Base-by-base conservation (phyloP, 1,140 invertebrate species). In the Gonatopus flavifemur region DNA sequence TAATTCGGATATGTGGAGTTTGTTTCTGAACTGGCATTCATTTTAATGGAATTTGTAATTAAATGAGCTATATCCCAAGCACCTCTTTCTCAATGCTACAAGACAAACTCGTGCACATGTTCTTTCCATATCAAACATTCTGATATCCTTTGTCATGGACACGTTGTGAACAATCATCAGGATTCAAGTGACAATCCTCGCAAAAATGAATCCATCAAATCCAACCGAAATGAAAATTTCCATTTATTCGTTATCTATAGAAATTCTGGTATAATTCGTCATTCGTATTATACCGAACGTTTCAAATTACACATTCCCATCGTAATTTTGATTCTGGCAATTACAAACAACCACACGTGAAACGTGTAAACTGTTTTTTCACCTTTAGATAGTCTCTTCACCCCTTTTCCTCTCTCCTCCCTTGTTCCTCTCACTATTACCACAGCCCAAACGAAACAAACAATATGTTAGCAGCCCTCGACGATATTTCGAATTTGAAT, bases 401-500 rank as follows among this genome's bases (percentile, higher is more conserved):
- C 54, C 59, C 59, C 57, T 28, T 12, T 28, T 12, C 12, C 25
- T 28, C 25, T 28, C 25, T 28, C 25, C 12, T 13, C 32, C 15
- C 32, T 33, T 15, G 10, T 9, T 33, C n/a, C 57, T 53, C 58
- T 62, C 58, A 57, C 59, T 62, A 61, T 61, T 64, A 55, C 65
- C 59, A 53, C 52, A 57, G 49, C 46, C 55, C 69, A 73, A 76
- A 75, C 73, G 74, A 77, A 76, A 78, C 76, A 78, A 78, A 78
- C 74, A 78, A 78, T 78, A 78, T 78, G 74, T 78, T 74, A 78
- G 74, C 73, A 69, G 75, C 74, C 76, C 76, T 72, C 74, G 68
- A 68, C 72, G 73, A 77, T 78, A 78, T 78, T 78, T 76, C 74
- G 74, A 78, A 77, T 78, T 78, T 77, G 76, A 78, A 78, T 78